A percentile compares a stretch with the other conserved stretches of the same genome.
phyloP scores from a whole-genome alignment of 2,888 invertebrate genomes.

The Hipparchia sbordonii region DNA sequence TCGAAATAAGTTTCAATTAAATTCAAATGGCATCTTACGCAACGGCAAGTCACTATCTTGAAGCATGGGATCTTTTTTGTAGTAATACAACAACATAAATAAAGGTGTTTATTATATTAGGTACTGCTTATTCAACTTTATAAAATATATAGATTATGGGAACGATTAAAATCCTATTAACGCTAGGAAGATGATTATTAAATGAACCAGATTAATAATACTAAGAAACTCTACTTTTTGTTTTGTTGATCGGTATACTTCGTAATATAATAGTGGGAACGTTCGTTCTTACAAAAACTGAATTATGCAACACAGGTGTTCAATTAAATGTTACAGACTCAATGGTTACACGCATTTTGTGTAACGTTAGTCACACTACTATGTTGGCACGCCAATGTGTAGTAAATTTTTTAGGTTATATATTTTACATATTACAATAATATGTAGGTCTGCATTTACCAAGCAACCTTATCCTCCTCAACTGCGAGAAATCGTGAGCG shows the following conservation, averaged over 20 bases:
- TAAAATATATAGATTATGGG: no score
- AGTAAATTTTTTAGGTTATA: not conserved
- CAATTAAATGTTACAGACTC: constrained; percentile 9
- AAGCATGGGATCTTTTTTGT: no score
- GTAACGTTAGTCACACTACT: not conserved
- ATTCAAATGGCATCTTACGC: no score
- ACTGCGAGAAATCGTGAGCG: no score
- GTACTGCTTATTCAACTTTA: no score
- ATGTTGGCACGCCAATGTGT: not conserved
- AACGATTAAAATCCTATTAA: not conserved
- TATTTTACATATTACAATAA: no score
- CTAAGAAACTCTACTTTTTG: not conserved
- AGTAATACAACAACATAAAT: no score
- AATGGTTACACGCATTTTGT: constrained; percentile 1
- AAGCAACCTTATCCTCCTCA: no score
- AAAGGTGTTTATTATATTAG: no score
- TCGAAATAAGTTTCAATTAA: no score
- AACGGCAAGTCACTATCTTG: no score
- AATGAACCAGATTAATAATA: not conserved
- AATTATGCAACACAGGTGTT: constrained; percentile 6
- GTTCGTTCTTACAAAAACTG: constrained; percentile 11
- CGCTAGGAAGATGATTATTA: not conserved
- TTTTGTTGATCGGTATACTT: not conserved
- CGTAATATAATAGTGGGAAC: constrained; percentile 6
- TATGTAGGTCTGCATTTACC: no score